Evolutionary conservation across 2,888 invertebrate genomes (phyloP).

Genomic region (Malachius bipustulatus): DNA sequence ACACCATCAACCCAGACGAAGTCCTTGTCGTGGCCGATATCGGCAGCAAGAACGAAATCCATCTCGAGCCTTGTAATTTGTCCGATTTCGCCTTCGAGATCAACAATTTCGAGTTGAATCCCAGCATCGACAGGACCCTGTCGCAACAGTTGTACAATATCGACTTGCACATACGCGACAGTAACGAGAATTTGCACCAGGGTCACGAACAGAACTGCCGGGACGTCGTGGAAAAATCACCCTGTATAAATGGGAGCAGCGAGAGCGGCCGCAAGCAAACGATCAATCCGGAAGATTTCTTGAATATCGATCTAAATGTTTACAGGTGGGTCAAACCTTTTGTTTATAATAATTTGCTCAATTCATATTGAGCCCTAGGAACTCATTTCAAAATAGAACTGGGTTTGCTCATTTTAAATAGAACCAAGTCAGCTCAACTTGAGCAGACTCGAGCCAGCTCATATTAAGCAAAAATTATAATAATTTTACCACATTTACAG

Average conservation of each 20-base stretch:
- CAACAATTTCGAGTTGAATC: not conserved
- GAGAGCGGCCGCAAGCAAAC: not conserved
- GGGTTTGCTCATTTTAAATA: no score
- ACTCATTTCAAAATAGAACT: no score
- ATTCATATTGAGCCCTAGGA: no score
- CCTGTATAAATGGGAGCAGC: no score
- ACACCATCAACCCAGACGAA: not conserved
- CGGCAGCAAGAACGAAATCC: not conserved
- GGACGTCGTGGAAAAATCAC: no score
- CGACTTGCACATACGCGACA: not conserved
- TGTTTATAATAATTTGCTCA: no score
- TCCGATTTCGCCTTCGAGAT: not conserved
- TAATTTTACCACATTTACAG: no score
- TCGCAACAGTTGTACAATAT: not conserved
- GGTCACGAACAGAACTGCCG: not conserved
- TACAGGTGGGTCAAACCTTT: no score
- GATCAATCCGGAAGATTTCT: not conserved
- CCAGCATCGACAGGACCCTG: not conserved
- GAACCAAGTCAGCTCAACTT: no score
- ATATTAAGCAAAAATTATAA: no score
- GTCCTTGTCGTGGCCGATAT: not conserved
- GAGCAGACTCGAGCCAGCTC: no score
- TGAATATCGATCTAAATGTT: constrained; percentile 1
- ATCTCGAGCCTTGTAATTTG: constrained; percentile 2
- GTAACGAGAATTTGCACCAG: not conserved